Evolutionary conservation across 2,888 invertebrate species (phyloP).

Genomic region (Lordiphosa fenestrarum): DNA sequence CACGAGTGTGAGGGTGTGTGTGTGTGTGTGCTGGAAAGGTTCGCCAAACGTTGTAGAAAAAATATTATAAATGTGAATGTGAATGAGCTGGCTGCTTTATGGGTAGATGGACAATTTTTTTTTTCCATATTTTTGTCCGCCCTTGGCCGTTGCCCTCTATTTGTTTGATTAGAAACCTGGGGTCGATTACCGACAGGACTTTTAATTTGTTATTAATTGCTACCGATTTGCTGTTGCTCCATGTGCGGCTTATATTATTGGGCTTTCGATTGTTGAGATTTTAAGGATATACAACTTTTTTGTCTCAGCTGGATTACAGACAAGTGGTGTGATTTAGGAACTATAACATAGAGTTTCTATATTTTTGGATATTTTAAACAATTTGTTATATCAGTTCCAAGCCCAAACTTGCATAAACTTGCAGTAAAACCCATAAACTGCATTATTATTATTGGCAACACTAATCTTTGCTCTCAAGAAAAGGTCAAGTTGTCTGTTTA

Average conservation of each 20-base stretch:
- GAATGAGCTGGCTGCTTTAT: slow-evolving; percentile 51
- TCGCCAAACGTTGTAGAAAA: slow-evolving; percentile 53
- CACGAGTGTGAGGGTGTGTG: slow-evolving; percentile 21
- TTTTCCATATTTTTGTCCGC: slow-evolving; percentile 15
- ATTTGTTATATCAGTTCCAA: too few relatives aligned
- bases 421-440: too few relatives aligned
- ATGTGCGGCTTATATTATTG: slow-evolving; percentile 1
- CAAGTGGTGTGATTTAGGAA: too few relatives aligned
- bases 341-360: too few relatives aligned
- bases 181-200: slow-evolving; percentile 27
- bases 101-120: slow-evolving; percentile 15
- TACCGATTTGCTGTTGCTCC: slow-evolving; percentile 26
- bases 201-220: slow-evolving; percentile 43
- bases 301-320: too few relatives aligned
- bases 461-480: too few relatives aligned
- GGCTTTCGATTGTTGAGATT: too few relatives aligned
- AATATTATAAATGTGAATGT: slow-evolving; percentile 57
- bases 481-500: too few relatives aligned
- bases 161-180: slow-evolving; percentile 54
- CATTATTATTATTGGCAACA: too few relatives aligned
- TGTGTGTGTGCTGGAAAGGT: slow-evolving; percentile 26
- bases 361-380: too few relatives aligned
- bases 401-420: too few relatives aligned
- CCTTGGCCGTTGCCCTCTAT: slow-evolving; percentile 40
- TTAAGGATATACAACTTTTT: too few relatives aligned